A percentile compares a stretch with the other conserved stretches of the same genome.
Evolutionary conservation across 2,888 invertebrate species (phyloP).

Genomic region (Drosophila peninsularis): DNA sequence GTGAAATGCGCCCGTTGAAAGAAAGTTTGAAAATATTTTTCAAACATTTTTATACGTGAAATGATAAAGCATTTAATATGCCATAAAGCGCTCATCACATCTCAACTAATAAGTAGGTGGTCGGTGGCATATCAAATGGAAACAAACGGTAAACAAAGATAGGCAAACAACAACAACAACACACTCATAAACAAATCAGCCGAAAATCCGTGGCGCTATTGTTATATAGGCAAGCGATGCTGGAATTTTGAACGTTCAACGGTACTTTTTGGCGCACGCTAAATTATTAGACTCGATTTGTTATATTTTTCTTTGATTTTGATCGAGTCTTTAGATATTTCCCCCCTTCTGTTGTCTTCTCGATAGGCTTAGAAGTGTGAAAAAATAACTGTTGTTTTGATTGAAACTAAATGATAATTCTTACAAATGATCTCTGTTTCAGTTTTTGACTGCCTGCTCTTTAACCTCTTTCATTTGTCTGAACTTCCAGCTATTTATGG

Average conservation of each 20-base stretch:
- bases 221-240: conserved; percentile 37
- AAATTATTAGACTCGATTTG: conserved; percentile 70
- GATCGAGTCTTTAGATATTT: conserved; percentile 34
- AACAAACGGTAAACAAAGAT: conserved; percentile 29
- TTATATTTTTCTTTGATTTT: conserved; percentile 51
- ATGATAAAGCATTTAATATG: conserved; percentile 67
- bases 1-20: conserved; percentile 38
- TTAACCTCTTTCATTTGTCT: conserved; percentile 17
- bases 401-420: conserved; percentile 41
- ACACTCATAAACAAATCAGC: conserved; percentile 60
- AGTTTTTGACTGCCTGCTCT: conserved; percentile 8
- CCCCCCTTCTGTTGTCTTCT: conserved; percentile 18
- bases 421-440: conserved; percentile 34
- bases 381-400: conserved; percentile 60
- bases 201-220: conserved; percentile 47
- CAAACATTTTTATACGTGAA: conserved; percentile 22
- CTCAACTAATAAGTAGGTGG: conserved; percentile 49
- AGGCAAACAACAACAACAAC: conserved; percentile 8
- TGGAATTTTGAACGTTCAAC: conserved; percentile 40
- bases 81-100: conserved; percentile 48
- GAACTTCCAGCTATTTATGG: conserved; percentile 29
- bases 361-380: conserved; percentile 67
- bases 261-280: conserved; percentile 79
- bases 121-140: conserved; percentile 39
- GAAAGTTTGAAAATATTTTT: conserved; percentile 56